Conservation (phyloP, 2,888 invertebrate genomes). For the Acronicta psi region DNA sequence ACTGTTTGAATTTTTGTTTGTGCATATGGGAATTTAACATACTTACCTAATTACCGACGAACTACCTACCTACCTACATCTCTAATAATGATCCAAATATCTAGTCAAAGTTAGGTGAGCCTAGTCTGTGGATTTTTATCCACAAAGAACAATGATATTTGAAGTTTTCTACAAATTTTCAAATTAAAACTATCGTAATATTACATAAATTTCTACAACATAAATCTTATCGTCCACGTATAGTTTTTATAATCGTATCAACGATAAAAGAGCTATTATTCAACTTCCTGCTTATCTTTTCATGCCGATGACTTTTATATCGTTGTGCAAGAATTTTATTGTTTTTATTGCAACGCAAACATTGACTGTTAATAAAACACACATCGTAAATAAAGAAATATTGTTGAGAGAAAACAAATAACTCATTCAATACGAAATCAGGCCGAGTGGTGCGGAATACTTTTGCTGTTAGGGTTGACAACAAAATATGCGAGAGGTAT, state of each 20-base stretch:
- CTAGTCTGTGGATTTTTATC: too few relatives aligned
- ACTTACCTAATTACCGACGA: too few relatives aligned
- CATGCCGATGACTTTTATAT: conserved; percentile 26
- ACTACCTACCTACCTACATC: too few relatives aligned
- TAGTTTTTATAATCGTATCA: neutral
- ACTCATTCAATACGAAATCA: conserved; percentile 23
- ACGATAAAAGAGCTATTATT: conserved; percentile 21
- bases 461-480: conserved; percentile 27
- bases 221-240: conserved; percentile 5
- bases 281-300: conserved; percentile 19
- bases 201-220: conserved; percentile 1
- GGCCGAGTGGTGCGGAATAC: conserved; percentile 15
- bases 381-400: conserved; percentile 23
- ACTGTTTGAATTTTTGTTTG: too few relatives aligned
- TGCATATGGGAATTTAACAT: too few relatives aligned
- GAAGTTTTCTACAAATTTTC: neutral
- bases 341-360: conserved; percentile 12
- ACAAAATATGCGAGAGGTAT: neutral
- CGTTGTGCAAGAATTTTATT: conserved; percentile 29
- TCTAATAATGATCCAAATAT: too few relatives aligned
- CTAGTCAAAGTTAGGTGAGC: too few relatives aligned
- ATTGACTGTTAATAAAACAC: conserved; percentile 20
- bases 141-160: neutral
- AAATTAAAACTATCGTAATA: neutral
- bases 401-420: conserved; percentile 7